A percentile compares a stretch with the other conserved stretches of the same genome.
Conservation (phyloP, 2,113 vertebrate genomes). For the Chinchilla lanigera region DNA sequence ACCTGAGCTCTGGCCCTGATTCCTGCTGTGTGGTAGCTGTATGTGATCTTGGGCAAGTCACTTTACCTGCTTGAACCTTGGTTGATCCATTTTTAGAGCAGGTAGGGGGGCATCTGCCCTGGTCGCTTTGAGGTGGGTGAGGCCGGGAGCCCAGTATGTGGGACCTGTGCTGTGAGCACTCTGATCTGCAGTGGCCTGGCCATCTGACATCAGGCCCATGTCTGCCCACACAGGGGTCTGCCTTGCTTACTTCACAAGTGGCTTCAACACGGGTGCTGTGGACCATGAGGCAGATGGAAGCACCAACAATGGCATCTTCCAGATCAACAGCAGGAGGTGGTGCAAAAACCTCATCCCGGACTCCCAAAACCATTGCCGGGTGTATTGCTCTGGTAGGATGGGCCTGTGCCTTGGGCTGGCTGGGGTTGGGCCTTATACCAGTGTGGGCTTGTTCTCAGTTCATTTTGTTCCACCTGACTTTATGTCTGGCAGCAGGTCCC, state of each 20-base stretch:
- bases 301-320: conserved; percentile 86
- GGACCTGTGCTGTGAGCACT: background rate
- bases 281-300: conserved; percentile 80
- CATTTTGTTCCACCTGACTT: background rate
- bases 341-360: conserved; percentile 63
- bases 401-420: background rate
- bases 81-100: background rate
- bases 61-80: background rate
- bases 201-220: background rate
- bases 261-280: conserved; percentile 82
- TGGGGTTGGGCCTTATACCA: background rate
- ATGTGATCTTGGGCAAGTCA: background rate
- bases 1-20: background rate
- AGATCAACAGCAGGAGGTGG: conserved; percentile 86
- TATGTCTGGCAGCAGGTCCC: background rate
- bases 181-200: background rate
- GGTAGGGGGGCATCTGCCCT: background rate
- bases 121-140: background rate
- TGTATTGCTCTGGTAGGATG: conserved; percentile 74
- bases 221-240: conserved; percentile 83
- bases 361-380: background rate
- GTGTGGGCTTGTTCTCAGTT: background rate
- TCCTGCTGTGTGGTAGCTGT: background rate
- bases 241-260: conserved; percentile 82
- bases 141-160: background rate